Base-by-base conservation (phyloP, 2,113 vertebrate species). In the Scolopax mira region DNA sequence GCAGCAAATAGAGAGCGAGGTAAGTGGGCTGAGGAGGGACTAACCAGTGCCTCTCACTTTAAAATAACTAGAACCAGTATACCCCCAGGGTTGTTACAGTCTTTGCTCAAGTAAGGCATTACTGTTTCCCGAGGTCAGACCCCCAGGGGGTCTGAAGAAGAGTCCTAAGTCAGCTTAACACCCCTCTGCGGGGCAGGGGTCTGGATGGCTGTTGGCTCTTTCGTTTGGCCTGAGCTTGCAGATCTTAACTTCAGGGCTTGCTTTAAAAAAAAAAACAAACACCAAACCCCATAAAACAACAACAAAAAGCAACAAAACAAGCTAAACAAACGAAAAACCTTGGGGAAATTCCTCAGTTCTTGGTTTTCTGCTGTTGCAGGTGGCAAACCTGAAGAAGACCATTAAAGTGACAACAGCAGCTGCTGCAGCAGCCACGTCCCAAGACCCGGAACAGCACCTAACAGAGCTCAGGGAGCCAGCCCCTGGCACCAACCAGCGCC, bases 1-100 rank as follows among this genome's bases (percentile, higher is more conserved):
- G 97, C 99, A 99, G 95, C 99, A 99, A 98, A 99, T 99, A 67
- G 99, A 99, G 97, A 99, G 98, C 1, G 99, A 99, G 99, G 99
- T 99, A 79, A 98, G 98, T 55, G 60, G 16, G 69, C 25, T 0
- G 6, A 73, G 17, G 64, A 48, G 46, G 69, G 48, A 58, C 23
- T 33, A 37, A 51, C 21, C 67, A 19, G 24, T 33, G 44, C 22
- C 30, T 13, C 33, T 80, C 0, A 0, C 62, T 41, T 66, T 31
- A 2, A 16, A 55, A 69, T 49, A 21, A 1, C 18, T 14, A 8
- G 55, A 86, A 22, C 19, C 39, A 6, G 10, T 51, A 23, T n/a
- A n/a, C n/a, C 18, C n/a, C 11, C 19, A 9, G 41, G 39, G 15
- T 39, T 75, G 42, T 60, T 55, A 23, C 0, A 2, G 41, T 24